phyloP scores from a whole-genome alignment of 2,113 vertebrate species.

The Sciurus niger region DNA sequence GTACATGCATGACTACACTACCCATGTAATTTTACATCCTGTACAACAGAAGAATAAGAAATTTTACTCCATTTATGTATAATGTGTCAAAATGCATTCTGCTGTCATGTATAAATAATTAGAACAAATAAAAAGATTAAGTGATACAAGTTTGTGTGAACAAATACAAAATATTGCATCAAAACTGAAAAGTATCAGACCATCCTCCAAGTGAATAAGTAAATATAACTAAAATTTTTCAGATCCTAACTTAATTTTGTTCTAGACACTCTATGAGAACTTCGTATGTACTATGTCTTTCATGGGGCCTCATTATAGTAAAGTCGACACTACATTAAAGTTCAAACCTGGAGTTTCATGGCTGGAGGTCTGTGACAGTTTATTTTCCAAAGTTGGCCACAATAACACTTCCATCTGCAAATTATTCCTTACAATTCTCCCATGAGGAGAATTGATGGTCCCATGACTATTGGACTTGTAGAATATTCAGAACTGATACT shows the following conservation, averaged over 20 bases:
- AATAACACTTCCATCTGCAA: background rate
- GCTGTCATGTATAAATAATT: no score
- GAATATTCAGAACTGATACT: background rate
- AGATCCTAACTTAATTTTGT: background rate
- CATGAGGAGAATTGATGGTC: background rate
- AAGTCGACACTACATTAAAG: background rate
- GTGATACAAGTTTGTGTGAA: no score
- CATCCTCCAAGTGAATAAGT: background rate
- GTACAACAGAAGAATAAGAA: no score
- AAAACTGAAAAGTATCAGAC: background rate
- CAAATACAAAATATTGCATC: no score
- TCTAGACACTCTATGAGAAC: background rate
- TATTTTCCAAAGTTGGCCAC: background rate
- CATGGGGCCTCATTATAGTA: background rate
- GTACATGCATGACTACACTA: no score
- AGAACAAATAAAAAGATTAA: background rate
- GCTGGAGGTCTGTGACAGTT: background rate
- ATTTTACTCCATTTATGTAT: no score
- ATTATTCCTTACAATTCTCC: background rate
- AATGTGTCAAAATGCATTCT: no score
- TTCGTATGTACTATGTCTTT: background rate
- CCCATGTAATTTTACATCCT: no score
- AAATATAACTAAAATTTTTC: conserved; percentile 22
- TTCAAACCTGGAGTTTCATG: background rate
- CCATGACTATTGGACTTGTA: background rate